Base-by-base conservation (phyloP, 2,888 invertebrate genomes). In the Thysanoteuthis rhombus region DNA sequence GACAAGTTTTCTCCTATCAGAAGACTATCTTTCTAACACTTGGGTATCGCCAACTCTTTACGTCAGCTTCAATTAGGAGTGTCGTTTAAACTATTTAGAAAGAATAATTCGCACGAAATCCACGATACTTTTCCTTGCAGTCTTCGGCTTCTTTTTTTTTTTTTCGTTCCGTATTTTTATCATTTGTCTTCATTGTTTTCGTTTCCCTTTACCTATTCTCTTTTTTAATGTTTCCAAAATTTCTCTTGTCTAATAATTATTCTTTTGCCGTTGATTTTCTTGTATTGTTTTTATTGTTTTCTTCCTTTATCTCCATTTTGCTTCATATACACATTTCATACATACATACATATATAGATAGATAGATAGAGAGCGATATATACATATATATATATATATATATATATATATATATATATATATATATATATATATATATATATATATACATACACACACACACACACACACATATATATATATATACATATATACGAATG, bases 1-100 rank as follows among this genome's bases (percentile, higher is more conserved):
- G 75, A 75, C 75, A 75, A 75, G 75, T 75, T 75, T 75, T 75
- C 75, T 75, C n/a, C 75, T 75, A 75, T 75, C 75, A 12, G 16
- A 75, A n/a, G 75, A 75, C 75, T 75, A 75, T 75, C 75, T 75
- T 75, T 75, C 75, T 75, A 75, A 75, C 75, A 75, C 75, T 75
- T 75, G 36, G 36, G 75, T 19, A 75, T 75, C 75, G 75, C 36
- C 75, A 36, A n/a, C n/a, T 75, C 75, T 75, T 75, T 75, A n/a
- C 36, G 75, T 75, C 75, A 75, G 75, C 75, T 75, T 75, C 75
- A 75, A 75, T 75, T 75, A 75, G n/a, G 75, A 75, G 75, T n/a
- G 75, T 75, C 75, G 75, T 75, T 75, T 75, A 75, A 75, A 75
- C 75, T 75, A 75, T 75, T 75, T 75, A 16, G 75, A 8, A 75